Evolutionary conservation across 35 echinoderm and acorn worm genomes (phyloP), one percentile per base, ranked within the genome.

Genomic region (Heliocidaris erythrogramma): DNA sequence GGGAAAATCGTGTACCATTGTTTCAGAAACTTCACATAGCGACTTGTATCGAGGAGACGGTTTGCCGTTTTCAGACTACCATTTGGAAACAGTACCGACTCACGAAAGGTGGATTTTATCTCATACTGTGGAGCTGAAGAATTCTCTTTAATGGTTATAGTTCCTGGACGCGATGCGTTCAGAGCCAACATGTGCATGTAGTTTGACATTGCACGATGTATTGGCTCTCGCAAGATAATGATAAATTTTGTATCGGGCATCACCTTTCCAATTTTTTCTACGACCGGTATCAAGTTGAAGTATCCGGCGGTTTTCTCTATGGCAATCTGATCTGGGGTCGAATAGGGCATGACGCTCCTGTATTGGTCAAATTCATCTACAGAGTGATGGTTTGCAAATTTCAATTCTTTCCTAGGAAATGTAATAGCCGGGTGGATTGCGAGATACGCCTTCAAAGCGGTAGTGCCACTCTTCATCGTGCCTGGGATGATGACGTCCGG

Each of bases 61-160:
- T 97, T 97, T 49, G 88, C 92, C 13, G 49, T 42, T 59, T 93
- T 95, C 2, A 97, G 31, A 7, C 90, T 92, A 29, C 95, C 95
- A 86, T 95, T 94, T 17, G 90, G 48, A 42, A 95, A 86, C 4
- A 97, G 53, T 11, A 97, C 94, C 42, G 96, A 97, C 49, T 97
- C 95, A 60, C 95, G 92, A 92, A 97, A 95, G 13, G 96, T 95
- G 0, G 30, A 12, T 48, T 65, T 86, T 11, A 97, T 60, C 27
- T 97, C 92, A n/a, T 97, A 95, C 48, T 92, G 94, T 1, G 96
- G 92, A 47, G 30, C 30, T 14, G n/a, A 11, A 31, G 48, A 30
- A 47, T 56, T 0, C 11, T 42, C 47, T 14, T 49, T 24, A 10
- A 49, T 18, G 48, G 47, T 10, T 31, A 21, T 2, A 48, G 30